Evolutionary conservation across 2,113 vertebrate species (phyloP).

Genomic region (Sylvicapra grimmia): DNA sequence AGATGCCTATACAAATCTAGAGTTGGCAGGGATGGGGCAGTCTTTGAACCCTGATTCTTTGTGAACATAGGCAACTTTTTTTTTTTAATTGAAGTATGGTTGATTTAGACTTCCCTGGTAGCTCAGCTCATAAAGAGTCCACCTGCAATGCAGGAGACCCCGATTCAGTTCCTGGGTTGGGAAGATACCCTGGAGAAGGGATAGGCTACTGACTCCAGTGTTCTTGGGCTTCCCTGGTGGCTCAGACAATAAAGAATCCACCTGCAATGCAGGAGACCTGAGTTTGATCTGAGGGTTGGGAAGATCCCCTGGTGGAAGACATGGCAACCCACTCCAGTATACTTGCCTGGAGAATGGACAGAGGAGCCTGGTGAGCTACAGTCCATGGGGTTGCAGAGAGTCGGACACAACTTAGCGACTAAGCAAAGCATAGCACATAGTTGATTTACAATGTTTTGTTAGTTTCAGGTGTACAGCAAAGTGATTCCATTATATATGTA

Average conservation of each 20-base stretch:
- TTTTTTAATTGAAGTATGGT: background rate
- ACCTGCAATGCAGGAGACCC: background rate
- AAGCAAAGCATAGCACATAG: background rate
- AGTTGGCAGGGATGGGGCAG: background rate
- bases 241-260: background rate
- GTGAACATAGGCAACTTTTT: background rate
- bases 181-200: background rate
- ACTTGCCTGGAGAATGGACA: background rate
- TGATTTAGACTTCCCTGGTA: background rate
- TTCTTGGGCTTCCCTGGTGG: background rate
- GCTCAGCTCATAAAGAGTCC: background rate
- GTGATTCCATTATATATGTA: background rate
- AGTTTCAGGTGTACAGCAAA: background rate
- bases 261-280: background rate
- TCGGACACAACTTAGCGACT: background rate
- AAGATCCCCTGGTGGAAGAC: background rate
- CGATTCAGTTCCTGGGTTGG: background rate
- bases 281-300: background rate
- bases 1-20: constrained; percentile 13
- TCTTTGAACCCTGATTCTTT: background rate
- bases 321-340: background rate
- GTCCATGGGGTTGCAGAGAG: background rate
- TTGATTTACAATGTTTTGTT: background rate
- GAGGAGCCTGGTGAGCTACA: background rate
- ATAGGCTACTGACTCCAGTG: background rate